Conservation (phyloP, 2,888 invertebrate genomes). For the Phortica okadai region DNA sequence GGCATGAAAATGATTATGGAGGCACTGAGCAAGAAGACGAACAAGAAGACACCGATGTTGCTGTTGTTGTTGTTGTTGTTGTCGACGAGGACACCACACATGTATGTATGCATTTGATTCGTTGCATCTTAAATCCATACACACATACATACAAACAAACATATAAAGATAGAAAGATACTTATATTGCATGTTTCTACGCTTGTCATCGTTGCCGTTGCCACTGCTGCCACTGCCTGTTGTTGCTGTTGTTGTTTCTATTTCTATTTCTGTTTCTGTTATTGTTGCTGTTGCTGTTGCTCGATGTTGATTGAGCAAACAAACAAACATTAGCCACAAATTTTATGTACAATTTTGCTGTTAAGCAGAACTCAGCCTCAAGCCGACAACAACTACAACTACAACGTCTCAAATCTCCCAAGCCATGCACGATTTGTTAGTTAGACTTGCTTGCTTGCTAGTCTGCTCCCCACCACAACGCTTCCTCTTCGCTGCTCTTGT, state of each 20-base stretch:
- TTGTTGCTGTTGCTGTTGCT: not conserved
- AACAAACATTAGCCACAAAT: conserved; percentile 5
- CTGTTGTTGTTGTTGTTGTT: too few species aligned
- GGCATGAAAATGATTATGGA: too few species aligned
- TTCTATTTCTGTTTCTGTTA: not conserved
- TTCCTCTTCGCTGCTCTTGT: too few species aligned
- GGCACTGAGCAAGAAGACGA: too few species aligned
- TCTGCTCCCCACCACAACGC: too few species aligned
- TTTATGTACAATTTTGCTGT: too few species aligned
- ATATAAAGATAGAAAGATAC: not conserved
- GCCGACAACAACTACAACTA: not conserved
- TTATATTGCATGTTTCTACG: not conserved
- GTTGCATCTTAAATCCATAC: not conserved
- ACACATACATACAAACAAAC: not conserved
- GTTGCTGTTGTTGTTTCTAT: not conserved
- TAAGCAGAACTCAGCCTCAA: not conserved
- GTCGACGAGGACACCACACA: too few species aligned
- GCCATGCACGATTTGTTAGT: too few species aligned
- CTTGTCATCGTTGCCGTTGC: conserved; percentile 11
- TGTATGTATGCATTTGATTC: not conserved
- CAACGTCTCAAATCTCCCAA: too few species aligned
- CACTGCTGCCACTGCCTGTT: not conserved
- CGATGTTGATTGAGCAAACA: conserved; percentile 2
- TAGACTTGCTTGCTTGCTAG: too few species aligned
- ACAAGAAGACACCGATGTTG: too few species aligned